Evolutionary conservation across 2,888 invertebrate genomes (phyloP).

Genomic region (Terebella lapidaria): DNA sequence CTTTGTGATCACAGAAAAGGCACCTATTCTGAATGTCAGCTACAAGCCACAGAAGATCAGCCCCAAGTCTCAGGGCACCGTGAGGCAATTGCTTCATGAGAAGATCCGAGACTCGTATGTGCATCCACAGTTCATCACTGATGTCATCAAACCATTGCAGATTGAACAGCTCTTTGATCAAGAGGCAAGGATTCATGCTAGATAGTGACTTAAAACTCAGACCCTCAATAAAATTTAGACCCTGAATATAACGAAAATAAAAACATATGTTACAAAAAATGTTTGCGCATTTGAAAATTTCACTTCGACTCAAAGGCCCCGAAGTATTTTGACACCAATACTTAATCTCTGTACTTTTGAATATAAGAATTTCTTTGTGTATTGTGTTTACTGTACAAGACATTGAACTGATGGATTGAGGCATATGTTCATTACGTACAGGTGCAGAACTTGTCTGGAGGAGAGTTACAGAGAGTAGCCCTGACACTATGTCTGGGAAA

Average conservation of each 20-base stretch:
- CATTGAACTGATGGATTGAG: too few relatives aligned
- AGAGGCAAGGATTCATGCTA: constrained; percentile 66
- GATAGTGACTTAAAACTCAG: too few relatives aligned
- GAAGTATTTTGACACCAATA: too few relatives aligned
- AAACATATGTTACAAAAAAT: too few relatives aligned
- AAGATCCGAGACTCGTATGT: constrained; percentile 96
- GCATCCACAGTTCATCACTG: constrained; percentile 95
- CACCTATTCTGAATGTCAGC: constrained; percentile 92
- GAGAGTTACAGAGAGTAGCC: constrained; percentile 97
- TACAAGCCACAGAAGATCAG: constrained; percentile 99
- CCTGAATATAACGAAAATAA: too few relatives aligned
- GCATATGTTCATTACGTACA: too few relatives aligned
- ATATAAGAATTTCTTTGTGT: too few relatives aligned
- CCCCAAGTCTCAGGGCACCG: constrained; percentile 90
- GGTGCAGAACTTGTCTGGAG: constrained; percentile 92
- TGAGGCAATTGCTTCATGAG: constrained; percentile 86
- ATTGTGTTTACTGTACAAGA: too few relatives aligned
- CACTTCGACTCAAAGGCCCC: too few relatives aligned
- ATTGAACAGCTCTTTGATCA: constrained; percentile 97
- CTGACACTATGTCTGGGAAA: constrained; percentile 93
- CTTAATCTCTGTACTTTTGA: too few relatives aligned
- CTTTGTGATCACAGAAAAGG: constrained; percentile 62
- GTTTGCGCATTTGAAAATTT: too few relatives aligned
- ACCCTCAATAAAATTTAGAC: too few relatives aligned
- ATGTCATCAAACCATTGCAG: constrained; percentile 96